Conservation (phyloP, 37 sponge, comb jelly and placozoan genomes). For the Crambe crambe region DNA sequence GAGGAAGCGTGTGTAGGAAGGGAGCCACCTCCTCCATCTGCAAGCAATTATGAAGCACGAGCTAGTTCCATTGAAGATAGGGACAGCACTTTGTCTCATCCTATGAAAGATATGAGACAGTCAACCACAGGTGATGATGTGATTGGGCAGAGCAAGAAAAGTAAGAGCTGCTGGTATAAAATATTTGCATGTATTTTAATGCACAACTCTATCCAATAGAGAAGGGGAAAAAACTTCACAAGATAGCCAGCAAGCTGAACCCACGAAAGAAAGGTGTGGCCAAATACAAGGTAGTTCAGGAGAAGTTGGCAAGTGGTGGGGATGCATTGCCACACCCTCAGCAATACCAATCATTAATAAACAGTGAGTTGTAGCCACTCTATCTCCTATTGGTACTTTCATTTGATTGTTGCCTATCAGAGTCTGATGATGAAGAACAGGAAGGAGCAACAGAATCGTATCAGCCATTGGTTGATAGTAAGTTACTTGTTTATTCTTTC, state of each 20-base stretch:
- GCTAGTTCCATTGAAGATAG: not conserved
- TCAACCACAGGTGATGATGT: not conserved
- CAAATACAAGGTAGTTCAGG: not conserved
- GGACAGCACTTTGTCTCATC: too few species aligned
- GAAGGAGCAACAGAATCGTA: too few species aligned
- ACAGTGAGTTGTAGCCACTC: not conserved
- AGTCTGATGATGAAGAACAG: too few species aligned
- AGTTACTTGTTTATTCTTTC: too few species aligned
- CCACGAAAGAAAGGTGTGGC: not conserved
- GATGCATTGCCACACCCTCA: not conserved
- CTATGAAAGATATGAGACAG: too few species aligned
- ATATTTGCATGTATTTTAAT: too few species aligned
- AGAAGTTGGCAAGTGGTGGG: not conserved
- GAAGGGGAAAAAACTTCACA: not conserved
- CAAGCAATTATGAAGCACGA: too few species aligned
- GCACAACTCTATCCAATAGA: too few species aligned
- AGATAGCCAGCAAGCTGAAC: not conserved
- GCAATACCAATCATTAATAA: not conserved
- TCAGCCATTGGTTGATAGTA: too few species aligned
- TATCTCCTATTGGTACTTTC: too few species aligned
- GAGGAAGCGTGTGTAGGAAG: conserved; percentile 2
- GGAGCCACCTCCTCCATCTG: not conserved
- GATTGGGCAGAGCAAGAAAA: not conserved
- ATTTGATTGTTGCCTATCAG: too few species aligned
- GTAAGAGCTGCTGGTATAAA: too few species aligned